Conservation (phyloP, 2,797 vertebrate species). For the Oryzias sinensis region DNA sequence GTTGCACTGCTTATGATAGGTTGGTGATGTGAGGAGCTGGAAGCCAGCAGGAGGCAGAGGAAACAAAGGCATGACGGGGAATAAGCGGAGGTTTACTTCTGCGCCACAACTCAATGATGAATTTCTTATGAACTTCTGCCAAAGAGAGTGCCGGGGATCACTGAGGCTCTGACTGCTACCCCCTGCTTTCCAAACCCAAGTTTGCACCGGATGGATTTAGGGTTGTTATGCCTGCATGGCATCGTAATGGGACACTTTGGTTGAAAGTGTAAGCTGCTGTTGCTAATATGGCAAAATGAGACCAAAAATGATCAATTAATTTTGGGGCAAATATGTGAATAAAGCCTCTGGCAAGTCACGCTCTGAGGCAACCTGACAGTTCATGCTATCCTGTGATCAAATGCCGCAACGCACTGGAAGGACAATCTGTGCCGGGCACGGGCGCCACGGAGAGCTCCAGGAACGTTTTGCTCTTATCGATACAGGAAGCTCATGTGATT, state of each 20-base stretch:
- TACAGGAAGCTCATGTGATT: background rate
- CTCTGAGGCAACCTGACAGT: conserved; percentile 29
- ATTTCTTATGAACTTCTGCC: too few species aligned
- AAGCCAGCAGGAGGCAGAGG: too few species aligned
- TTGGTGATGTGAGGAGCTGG: too few species aligned
- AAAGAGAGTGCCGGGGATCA: too few species aligned
- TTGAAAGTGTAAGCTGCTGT: conserved; percentile 35
- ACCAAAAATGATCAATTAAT: conserved; percentile 46
- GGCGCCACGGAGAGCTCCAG: conserved; percentile 38
- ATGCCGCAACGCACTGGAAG: conserved; percentile 12
- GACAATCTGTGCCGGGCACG: conserved; percentile 42
- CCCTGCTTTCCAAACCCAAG: too few species aligned
- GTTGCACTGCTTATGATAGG: too few species aligned
- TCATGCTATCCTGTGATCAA: conserved; percentile 43
- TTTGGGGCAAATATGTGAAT: conserved; percentile 47
- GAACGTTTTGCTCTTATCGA: conserved; percentile 36
- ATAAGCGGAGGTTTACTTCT: too few species aligned
- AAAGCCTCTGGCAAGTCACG: conserved; percentile 45
- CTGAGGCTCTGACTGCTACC: too few species aligned
- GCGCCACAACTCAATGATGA: too few species aligned
- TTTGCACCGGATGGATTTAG: conserved; percentile 21
- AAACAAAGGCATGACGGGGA: too few species aligned
- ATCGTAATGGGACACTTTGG: conserved; percentile 35
- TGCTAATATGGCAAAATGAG: conserved; percentile 36
- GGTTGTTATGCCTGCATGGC: conserved; percentile 9